Percentiles rank a stretch among this genome's conserved stretches.
Conservation (phyloP, 2,888 invertebrate genomes). For the Mesochorus sp. region DNA sequence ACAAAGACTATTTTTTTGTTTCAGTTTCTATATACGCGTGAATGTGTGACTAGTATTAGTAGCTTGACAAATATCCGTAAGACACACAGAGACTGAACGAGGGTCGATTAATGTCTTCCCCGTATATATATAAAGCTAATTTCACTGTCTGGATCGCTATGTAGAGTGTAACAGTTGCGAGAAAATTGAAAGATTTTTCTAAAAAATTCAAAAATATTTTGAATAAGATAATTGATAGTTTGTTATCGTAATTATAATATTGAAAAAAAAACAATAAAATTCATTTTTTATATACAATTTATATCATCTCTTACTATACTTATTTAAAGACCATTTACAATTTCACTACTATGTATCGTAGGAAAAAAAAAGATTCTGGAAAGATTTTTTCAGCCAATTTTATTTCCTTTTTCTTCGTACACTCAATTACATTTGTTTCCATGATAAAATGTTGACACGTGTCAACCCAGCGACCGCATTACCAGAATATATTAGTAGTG, state of each 20-base stretch:
- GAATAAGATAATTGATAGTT: neutral
- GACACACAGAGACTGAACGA: conserved; percentile 45
- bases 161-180: neutral
- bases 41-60: conserved; percentile 34
- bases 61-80: conserved; percentile 62
- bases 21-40: neutral
- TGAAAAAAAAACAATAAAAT: too few relatives aligned
- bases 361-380: too few relatives aligned
- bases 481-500: conserved; percentile 31
- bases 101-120: conserved; percentile 63
- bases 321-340: too few relatives aligned
- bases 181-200: conserved; percentile 40
- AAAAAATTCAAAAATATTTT: conserved; percentile 10
- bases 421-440: conserved; percentile 37
- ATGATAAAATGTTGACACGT: conserved; percentile 33
- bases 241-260: too few relatives aligned
- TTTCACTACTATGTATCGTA: too few relatives aligned
- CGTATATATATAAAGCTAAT: conserved; percentile 53
- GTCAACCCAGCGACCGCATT: conserved; percentile 22
- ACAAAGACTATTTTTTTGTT: conserved; percentile 8
- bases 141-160: conserved; percentile 50
- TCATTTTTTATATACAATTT: too few relatives aligned
- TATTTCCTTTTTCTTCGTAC: neutral
- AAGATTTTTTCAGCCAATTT: too few relatives aligned
- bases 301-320: too few relatives aligned